A percentile compares a stretch with the other conserved stretches of the same genome.
phyloP scores from a whole-genome alignment of 2,888 invertebrate genomes.

The Eupsilia transversa region DNA sequence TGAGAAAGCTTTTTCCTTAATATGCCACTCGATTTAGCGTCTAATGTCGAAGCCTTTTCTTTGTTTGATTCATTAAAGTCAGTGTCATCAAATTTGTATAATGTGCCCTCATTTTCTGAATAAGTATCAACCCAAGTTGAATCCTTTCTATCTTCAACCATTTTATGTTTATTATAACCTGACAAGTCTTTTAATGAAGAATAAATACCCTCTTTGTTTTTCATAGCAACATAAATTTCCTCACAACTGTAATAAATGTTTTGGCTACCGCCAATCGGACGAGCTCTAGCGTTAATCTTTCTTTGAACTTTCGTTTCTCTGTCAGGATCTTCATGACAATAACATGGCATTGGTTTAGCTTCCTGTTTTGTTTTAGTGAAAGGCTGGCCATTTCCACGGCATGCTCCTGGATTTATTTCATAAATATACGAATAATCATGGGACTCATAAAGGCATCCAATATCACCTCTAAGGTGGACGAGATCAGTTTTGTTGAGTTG shows the following conservation, averaged over 20 bases:
- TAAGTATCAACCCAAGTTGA: conserved; percentile 16
- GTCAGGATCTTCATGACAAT: conserved; percentile 73
- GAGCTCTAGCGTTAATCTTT: conserved; percentile 39
- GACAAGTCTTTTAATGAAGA: conserved; percentile 51
- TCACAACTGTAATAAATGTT: conserved; percentile 76
- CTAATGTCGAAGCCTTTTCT: conserved; percentile 40
- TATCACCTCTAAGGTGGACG: conserved; percentile 77
- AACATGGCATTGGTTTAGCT: conserved; percentile 76
- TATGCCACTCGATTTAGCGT: conserved; percentile 52
- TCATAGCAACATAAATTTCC: conserved; percentile 60
- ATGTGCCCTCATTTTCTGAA: conserved; percentile 33
- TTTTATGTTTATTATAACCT: conserved; percentile 11
- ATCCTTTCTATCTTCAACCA: neutral
- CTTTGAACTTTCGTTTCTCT: conserved; percentile 54
- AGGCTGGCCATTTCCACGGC: conserved; percentile 71
- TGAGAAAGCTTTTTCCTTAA: conserved; percentile 77
- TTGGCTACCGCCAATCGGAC: conserved; percentile 60
- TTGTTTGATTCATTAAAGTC: conserved; percentile 41
- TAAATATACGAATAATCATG: conserved; percentile 76
- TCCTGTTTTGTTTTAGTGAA: conserved; percentile 76
- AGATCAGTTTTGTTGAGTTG: conserved; percentile 61
- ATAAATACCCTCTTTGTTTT: conserved; percentile 53
- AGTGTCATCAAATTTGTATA: conserved; percentile 58
- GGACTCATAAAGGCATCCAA: conserved; percentile 75
- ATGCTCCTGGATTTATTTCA: conserved; percentile 71